phyloP scores from a whole-genome alignment of 2,797 vertebrate genomes.

The Clarias platycephalus region DNA sequence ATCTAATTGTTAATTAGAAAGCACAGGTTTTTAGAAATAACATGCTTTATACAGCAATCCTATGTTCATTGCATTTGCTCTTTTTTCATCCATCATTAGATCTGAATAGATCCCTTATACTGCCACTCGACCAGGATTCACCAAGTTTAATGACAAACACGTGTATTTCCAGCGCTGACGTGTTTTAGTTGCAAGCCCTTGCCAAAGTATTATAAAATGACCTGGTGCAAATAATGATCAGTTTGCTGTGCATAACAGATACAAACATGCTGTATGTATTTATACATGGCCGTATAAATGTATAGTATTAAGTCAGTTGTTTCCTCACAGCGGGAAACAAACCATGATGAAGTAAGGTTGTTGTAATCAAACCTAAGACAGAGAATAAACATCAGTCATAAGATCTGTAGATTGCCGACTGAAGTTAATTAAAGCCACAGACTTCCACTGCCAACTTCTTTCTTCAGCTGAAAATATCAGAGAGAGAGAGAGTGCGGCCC shows the following conservation, averaged over 20 bases:
- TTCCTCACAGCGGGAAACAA: conserved; percentile 13
- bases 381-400: conserved; percentile 12
- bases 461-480: conserved; percentile 66
- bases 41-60: neutral
- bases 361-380: neutral
- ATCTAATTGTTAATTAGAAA: neutral
- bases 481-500: conserved; percentile 26
- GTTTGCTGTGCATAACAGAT: neutral
- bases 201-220: conserved; percentile 22
- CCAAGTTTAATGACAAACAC: neutral
- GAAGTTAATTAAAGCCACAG: conserved; percentile 39
- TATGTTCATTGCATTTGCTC: neutral
- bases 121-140: conserved; percentile 2
- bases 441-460: conserved; percentile 58
- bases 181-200: neutral
- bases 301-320: conserved; percentile 10
- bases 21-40: neutral
- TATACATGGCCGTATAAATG: neutral
- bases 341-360: conserved; percentile 11
- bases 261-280: conserved; percentile 30
- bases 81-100: conserved; percentile 3
- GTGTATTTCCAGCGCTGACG: neutral
- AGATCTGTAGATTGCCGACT: conserved; percentile 8
- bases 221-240: conserved; percentile 4
- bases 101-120: neutral